Evolutionary conservation across 2,888 invertebrate species (phyloP).

Genomic region (Mythimna vitellina): DNA sequence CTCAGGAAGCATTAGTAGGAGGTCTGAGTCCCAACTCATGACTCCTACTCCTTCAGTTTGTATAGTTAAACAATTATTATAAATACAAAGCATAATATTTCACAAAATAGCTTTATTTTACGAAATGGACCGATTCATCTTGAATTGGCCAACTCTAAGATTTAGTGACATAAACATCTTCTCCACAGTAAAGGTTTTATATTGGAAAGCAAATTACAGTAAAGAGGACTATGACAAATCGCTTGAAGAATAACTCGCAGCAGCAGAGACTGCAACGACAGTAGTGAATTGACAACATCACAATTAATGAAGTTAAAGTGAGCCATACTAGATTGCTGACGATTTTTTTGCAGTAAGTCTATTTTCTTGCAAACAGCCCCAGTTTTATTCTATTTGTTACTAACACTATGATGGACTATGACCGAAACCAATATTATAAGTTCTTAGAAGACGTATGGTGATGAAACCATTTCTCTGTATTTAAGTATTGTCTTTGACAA

Average conservation of each 20-base stretch:
- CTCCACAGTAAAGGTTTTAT: neutral
- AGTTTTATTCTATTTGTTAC: neutral
- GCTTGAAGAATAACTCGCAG: constrained; percentile 1
- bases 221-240: neutral
- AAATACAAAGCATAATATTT: no score
- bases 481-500: constrained; percentile 11
- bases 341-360: neutral
- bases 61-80: no score
- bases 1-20: no score
- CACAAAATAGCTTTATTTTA: no score
- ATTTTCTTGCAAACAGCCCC: neutral
- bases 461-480: constrained; percentile 32
- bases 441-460: neutral
- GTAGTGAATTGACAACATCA: neutral
- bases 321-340: neutral
- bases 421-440: neutral
- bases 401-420: neutral
- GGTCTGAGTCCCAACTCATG: no score
- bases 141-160: neutral
- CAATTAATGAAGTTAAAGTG: neutral
- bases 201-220: neutral
- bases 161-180: neutral
- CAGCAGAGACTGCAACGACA: neutral
- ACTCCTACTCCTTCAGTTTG: no score
- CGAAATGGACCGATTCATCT: no score